Evolutionary conservation across 2,113 vertebrate species (phyloP).

Genomic region (Centrocercus urophasianus): DNA sequence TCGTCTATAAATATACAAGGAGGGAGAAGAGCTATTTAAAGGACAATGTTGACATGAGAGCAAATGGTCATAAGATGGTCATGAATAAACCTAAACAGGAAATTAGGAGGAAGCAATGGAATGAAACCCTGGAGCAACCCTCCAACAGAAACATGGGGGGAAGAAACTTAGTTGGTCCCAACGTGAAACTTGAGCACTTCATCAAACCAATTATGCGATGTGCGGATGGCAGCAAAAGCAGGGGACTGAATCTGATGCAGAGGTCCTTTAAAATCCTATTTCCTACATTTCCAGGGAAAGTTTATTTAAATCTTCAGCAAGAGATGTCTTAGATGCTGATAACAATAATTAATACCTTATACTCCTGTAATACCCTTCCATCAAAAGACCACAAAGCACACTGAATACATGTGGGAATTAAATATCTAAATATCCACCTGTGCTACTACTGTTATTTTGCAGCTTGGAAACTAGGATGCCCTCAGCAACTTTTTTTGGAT

Average conservation of each 20-base stretch:
- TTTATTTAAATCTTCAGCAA: slow-evolving; percentile 35
- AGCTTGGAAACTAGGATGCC: slow-evolving; percentile 16
- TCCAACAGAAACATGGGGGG: background rate
- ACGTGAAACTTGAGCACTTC: slow-evolving; percentile 22
- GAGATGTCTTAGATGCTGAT: slow-evolving; percentile 34
- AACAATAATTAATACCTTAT: slow-evolving; percentile 55
- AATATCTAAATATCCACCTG: slow-evolving; percentile 36
- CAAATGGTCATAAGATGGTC: slow-evolving; percentile 20
- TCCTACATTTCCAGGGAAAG: slow-evolving; percentile 27
- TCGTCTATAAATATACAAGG: slow-evolving; percentile 1
- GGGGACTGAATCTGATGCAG: background rate
- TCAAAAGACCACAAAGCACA: background rate
- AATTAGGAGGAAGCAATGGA: slow-evolving; percentile 1
- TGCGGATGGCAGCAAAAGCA: slow-evolving; percentile 44
- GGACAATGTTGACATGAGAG: background rate
- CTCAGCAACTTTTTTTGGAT: background rate
- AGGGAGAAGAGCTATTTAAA: slow-evolving; percentile 31
- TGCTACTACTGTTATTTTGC: background rate
- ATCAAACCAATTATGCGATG: slow-evolving; percentile 8
- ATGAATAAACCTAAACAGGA: slow-evolving; percentile 38
- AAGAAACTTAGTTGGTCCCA: background rate
- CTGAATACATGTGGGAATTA: background rate
- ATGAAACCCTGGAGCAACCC: background rate
- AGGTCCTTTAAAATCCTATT: slow-evolving; percentile 52
- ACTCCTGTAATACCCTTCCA: background rate